These are phyloP conservation scores for Murina feae DNA, from an alignment of 2,113 vertebrate species.

Conservation along the genomic window DNA sequence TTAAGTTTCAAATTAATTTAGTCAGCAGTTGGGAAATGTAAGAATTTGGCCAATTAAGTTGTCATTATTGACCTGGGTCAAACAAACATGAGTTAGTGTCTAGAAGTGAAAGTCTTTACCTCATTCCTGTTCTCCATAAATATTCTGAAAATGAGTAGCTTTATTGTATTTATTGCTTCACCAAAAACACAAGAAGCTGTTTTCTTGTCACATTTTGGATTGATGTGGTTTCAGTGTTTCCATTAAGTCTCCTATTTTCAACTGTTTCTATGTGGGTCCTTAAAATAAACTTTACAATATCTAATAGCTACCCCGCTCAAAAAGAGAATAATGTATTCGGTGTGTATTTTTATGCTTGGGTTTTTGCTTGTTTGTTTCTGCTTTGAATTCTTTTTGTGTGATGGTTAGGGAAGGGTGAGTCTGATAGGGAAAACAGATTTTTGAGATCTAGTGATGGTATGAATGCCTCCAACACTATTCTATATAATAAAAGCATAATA, in stretches of 20 bases:
- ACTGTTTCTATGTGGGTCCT: constrained; percentile 20
- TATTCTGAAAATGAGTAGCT: constrained; percentile 54
- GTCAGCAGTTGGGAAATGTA: constrained; percentile 39
- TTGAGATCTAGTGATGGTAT: neutral
- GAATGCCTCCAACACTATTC: neutral
- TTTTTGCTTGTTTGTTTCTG: neutral
- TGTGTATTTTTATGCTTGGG: neutral
- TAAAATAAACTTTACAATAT: constrained; percentile 40
- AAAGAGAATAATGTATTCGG: neutral
- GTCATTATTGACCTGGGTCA: constrained; percentile 48
- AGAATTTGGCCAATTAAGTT: constrained; percentile 33
- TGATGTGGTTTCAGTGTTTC: constrained; percentile 55
- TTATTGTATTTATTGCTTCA: constrained; percentile 54
- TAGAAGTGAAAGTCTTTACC: constrained; percentile 45
- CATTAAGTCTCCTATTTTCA: constrained; percentile 43
- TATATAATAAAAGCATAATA: no score
- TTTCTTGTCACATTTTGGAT: constrained; percentile 40
- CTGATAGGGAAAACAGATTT: neutral
- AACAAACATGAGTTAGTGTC: constrained; percentile 32
- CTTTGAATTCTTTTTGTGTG: constrained; percentile 28
- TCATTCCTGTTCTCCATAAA: constrained; percentile 57
- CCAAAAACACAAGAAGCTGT: constrained; percentile 39
- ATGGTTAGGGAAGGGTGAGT: neutral
- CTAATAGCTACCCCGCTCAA: constrained; percentile 10
- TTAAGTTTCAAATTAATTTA: constrained; percentile 44